Conservation (phyloP, 2,113 vertebrate species). For the Nannobrachium achirus region DNA sequence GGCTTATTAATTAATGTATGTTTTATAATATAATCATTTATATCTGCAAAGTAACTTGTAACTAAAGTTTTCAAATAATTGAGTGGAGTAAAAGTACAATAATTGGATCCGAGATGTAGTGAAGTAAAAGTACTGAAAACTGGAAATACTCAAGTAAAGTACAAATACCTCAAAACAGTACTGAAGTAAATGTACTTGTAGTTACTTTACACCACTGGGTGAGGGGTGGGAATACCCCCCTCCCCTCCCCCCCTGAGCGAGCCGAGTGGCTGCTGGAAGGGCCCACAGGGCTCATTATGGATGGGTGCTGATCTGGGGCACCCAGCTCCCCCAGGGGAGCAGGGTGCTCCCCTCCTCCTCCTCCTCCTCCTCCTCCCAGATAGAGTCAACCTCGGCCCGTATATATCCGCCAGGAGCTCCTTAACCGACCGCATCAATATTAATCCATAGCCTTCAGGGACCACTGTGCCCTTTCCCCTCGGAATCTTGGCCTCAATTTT, state of each 20-base stretch:
- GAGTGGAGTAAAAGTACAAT: too few relatives aligned
- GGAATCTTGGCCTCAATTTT: constrained; percentile 23
- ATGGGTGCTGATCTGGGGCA: constrained; percentile 37
- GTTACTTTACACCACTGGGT: too few relatives aligned
- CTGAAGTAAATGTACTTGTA: too few relatives aligned
- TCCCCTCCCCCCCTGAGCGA: not conserved
- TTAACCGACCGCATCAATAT: constrained; percentile 40
- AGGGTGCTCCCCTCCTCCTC: too few relatives aligned
- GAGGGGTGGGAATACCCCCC: not conserved
- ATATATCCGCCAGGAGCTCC: constrained; percentile 40
- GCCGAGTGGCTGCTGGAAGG: constrained; percentile 4
- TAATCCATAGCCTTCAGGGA: constrained; percentile 43
- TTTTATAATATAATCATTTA: too few relatives aligned
- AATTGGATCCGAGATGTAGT: too few relatives aligned
- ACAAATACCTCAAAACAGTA: too few relatives aligned
- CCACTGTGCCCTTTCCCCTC: constrained; percentile 38
- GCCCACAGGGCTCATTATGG: constrained; percentile 29
- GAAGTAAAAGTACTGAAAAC: too few relatives aligned
- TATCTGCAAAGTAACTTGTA: too few relatives aligned
- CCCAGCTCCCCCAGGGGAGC: constrained; percentile 15
- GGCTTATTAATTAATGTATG: too few relatives aligned
- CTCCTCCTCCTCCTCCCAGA: constrained; percentile 28
- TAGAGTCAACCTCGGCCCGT: constrained; percentile 3
- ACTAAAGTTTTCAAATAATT: too few relatives aligned
- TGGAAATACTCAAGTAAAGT: too few relatives aligned